Base-by-base conservation (phyloP, 2,797 vertebrate genomes). In the Phylloscopus collybita region DNA sequence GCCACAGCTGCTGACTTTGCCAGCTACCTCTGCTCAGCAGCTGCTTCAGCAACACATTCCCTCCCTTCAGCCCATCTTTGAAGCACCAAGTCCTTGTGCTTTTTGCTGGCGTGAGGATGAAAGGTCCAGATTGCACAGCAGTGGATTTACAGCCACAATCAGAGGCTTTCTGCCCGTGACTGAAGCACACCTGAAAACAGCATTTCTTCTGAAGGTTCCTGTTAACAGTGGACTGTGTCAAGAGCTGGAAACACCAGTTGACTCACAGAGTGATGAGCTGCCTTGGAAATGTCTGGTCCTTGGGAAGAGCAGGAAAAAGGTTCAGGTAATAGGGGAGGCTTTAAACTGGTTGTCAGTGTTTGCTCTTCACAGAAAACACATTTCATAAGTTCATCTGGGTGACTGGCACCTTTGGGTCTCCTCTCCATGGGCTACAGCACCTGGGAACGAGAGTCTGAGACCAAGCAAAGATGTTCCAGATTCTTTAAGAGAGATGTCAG, bases 201-300 rank as follows among this genome's bases (percentile, higher is more conserved):
- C 0, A 15, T 10, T 32, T 19, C 23, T 45, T 38, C 44, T 53
- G 12, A 78, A 54, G 36, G 4, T 50, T 29, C 42, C 45, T 34
- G 51, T 26, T 10, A 66, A n/a, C 1, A 0, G 6, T 2, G 26
- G 17, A 12, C 19, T 2, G 0, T 1, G 5, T 2, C 6, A 44
- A 69, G 19, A 62, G 40, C n/a, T 34, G 38, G 40, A 29, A 53
- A 38, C 34, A 65, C 7, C 49, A 36, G 40, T 6, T 66, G 30
- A 16, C 23, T 69, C 20, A 5, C 14, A 32, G 13, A 62, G 34
- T 0, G 10, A 26, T 23, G 14, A 88, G 59, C 67, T 78, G 64
- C 44, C 38, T 90, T 70, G 10, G 38, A 9, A 38, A 38, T 45
- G 30, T 18, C 53, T 20, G 32, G 20, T 19, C 59, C 30, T 56